These are phyloP conservation scores for Hemibagrus guttatus DNA, from an alignment of 2,797 vertebrate species.

Conservation along the genomic window DNA sequence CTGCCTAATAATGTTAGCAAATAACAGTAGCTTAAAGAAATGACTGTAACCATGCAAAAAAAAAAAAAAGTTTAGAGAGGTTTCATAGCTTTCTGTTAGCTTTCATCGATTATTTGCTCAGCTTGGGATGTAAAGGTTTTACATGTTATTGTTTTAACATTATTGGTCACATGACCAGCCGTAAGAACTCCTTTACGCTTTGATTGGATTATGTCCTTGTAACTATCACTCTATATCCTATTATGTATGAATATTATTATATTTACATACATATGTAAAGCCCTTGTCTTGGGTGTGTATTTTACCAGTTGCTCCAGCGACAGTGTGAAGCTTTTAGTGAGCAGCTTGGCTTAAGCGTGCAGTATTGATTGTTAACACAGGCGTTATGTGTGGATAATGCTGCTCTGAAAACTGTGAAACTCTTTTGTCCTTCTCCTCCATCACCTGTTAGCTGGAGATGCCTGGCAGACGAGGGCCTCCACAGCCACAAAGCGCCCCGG, in stretches of 20 bases:
- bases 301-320: neutral
- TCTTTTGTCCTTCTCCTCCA: constrained; percentile 46
- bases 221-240: neutral
- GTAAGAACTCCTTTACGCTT: neutral
- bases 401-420: constrained; percentile 51
- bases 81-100: neutral
- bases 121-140: neutral
- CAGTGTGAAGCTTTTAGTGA: constrained; percentile 21
- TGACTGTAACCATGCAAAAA: neutral
- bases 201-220: neutral
- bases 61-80: neutral
- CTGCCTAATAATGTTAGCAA: neutral
- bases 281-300: neutral
- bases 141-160: neutral
- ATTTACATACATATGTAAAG: neutral
- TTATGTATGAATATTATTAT: neutral
- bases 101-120: neutral
- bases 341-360: constrained; percentile 25
- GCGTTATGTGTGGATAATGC: constrained; percentile 53
- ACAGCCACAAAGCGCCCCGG: constrained; percentile 39
- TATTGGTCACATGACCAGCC: neutral
- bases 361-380: constrained; percentile 43
- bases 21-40: neutral
- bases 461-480: constrained; percentile 46
- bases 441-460: constrained; percentile 58